Base-by-base conservation (phyloP, 2,888 invertebrate species). In the Phragmatobia fuliginosa region DNA sequence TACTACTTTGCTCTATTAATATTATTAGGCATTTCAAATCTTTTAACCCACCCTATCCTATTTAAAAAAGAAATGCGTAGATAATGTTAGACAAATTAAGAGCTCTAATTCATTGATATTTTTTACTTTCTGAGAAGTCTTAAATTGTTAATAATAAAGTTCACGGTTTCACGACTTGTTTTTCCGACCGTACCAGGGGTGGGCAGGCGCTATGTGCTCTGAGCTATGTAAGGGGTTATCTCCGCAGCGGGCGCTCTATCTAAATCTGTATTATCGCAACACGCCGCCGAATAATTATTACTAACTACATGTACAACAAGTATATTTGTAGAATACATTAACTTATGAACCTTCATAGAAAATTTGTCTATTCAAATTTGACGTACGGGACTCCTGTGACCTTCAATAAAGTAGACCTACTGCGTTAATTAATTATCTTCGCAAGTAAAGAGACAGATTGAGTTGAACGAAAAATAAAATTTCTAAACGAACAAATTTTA, bases 161-260 rank as follows among this genome's bases (percentile, higher is more conserved):
- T 52, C 18, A 64, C 36, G 62, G 31, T 45, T 0, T 33, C 41
- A 38, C 66, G 36, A 63, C 52, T 67, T 67, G 16, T 60, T 56
- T 11, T 89, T 89, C 88, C 62, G 73, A 78, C 92, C 68, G 75
- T 94, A 90, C 90, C 0, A 1, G 72, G 91, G 93, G 91, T 83
- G 90, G 91, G 88, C 79, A 85, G 88, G 92, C 92, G 91, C 91
- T 94, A 94, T 94, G 91, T 94, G 92, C 92, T 92, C 84, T 91
- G 89, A 94, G 93, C 94, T 94, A 94, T 94, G 93, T 94, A 94
- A 91, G 93, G 93, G 94, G 94, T 94, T 95, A 95, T 95, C 94
- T 94, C 86, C 83, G 87, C 88, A 86, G 91, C 85, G 88, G 88
- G 83, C 84, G 90, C 90, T 88, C 92, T 94, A 95, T 95, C 94